Conservation (phyloP, 2,797 vertebrate genomes). For the Astyanax mexicanus region DNA sequence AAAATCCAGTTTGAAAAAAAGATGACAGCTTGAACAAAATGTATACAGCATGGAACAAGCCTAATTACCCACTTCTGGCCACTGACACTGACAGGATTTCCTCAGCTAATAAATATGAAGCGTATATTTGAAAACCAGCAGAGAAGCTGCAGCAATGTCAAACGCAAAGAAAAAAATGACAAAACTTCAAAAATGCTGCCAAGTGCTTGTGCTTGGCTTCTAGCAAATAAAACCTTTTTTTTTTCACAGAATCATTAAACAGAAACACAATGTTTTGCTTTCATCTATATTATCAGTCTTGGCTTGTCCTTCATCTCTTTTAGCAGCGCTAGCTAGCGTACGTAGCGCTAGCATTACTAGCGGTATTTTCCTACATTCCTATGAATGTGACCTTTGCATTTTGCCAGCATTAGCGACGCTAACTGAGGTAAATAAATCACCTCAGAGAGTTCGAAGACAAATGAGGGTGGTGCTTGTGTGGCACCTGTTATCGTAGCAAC, state of each 20-base stretch:
- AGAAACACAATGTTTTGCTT: conserved; percentile 2
- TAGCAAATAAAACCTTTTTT: neutral
- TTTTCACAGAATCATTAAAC: neutral
- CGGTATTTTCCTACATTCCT: conserved; percentile 40
- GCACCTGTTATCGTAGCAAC: conserved; percentile 53
- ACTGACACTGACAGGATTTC: conserved; percentile 29
- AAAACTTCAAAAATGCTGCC: neutral
- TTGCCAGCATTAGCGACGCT: conserved; percentile 39
- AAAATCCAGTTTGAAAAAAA: too few relatives aligned
- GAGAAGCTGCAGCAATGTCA: neutral
- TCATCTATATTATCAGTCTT: neutral
- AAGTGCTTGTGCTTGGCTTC: neutral
- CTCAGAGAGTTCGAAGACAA: conserved; percentile 38
- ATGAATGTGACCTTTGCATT: conserved; percentile 5
- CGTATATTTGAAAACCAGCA: conserved; percentile 34
- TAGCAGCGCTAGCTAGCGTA: conserved; percentile 38
- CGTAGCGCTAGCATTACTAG: conserved; percentile 46
- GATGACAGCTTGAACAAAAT: too few relatives aligned
- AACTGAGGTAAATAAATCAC: conserved; percentile 49
- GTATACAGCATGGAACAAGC: too few relatives aligned
- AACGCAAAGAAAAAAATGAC: conserved; percentile 22
- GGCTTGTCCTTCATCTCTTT: conserved; percentile 8
- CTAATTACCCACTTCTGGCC: conserved; percentile 26
- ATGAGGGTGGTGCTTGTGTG: conserved; percentile 47
- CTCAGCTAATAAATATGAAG: conserved; percentile 38